These are phyloP conservation scores for Gnatocerus cornutus DNA, from an alignment of 2,888 invertebrate species.

Conservation along the genomic window DNA sequence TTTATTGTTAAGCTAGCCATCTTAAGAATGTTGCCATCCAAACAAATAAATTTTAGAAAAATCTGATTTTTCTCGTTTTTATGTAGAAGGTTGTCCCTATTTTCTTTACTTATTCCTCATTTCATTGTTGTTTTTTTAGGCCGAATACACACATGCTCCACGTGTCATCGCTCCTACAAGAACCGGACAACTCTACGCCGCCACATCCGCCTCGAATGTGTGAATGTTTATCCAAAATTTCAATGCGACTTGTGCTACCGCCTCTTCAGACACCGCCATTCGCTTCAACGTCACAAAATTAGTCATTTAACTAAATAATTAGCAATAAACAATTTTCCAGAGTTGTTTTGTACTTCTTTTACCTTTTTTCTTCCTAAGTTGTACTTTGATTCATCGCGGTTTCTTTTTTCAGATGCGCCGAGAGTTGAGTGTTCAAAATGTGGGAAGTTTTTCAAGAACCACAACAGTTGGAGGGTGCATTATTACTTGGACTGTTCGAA, in stretches of 20 bases:
- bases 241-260: slow-evolving; percentile 79
- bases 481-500: slow-evolving; percentile 47
- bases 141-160: slow-evolving; percentile 1
- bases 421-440: slow-evolving; percentile 49
- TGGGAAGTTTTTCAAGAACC: slow-evolving; percentile 52
- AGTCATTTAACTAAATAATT: slow-evolving; percentile 4
- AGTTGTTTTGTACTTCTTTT: neutral
- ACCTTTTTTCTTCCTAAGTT: slow-evolving; percentile 3
- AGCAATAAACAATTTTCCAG: neutral
- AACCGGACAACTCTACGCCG: slow-evolving; percentile 38
- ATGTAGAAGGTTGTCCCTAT: neutral
- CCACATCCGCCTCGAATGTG: slow-evolving; percentile 44
- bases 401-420: slow-evolving; percentile 20
- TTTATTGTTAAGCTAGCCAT: no score
- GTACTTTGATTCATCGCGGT: slow-evolving; percentile 3
- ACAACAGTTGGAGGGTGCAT: slow-evolving; percentile 50
- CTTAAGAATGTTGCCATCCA: no score
- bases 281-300: slow-evolving; percentile 78
- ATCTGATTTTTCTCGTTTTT: no score
- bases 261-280: slow-evolving; percentile 82
- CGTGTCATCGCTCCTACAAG: slow-evolving; percentile 29
- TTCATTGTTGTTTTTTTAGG: slow-evolving; percentile 15
- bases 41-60: no score
- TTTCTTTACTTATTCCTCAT: no score
- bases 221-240: slow-evolving; percentile 41